Base-by-base conservation (phyloP, 2,113 vertebrate species). In the Chaetodon trifascialis region DNA sequence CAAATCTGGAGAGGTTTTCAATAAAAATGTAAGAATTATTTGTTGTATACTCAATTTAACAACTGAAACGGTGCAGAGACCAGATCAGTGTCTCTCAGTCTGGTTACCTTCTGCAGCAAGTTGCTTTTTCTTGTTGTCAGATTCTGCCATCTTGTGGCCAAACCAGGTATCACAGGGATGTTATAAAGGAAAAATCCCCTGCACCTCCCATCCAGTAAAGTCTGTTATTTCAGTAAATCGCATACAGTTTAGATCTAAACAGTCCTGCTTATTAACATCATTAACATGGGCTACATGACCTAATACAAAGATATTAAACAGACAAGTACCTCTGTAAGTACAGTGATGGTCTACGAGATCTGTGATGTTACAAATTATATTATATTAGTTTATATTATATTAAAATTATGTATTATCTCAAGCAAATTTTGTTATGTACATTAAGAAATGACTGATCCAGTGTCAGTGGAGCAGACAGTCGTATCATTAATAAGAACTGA, bases 61-160 rank as follows among this genome's bases (percentile, higher is more conserved):
- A 30, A 36, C 9, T 14, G 4, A 34, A 34, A 17, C 15, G 1
- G 30, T 30, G 30, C 3, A 4, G 40, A 25, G 21, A 44, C 62
- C 5, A 23, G 4, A 11, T 62, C 17, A 16, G 11, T 11, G 30
- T 19, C 15, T 52, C 21, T 23, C 2, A 55, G 56, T 78, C 25
- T 56, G 68, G 10, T 58, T 19, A n/a, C 54, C 46, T 40, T 52
- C 67, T 30, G 55, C 71, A 59, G 75, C 3, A 8, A 19, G 10
- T 15, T 9, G 5, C 19, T 5, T 81, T 71, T 4, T 85, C 21
- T 62, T 25, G 9, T 64, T 89, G 76, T 80, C 9, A 9, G 52
- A 79, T 46, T 16, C 75, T 87, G 74, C 72, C 88, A 79, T 88
- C 92, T 90, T 54, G 83, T 92, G 93, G 82, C n/a, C 23, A 42